Evolutionary conservation across 2,113 vertebrate genomes (phyloP).

Genomic region (Pitta sordida): DNA sequence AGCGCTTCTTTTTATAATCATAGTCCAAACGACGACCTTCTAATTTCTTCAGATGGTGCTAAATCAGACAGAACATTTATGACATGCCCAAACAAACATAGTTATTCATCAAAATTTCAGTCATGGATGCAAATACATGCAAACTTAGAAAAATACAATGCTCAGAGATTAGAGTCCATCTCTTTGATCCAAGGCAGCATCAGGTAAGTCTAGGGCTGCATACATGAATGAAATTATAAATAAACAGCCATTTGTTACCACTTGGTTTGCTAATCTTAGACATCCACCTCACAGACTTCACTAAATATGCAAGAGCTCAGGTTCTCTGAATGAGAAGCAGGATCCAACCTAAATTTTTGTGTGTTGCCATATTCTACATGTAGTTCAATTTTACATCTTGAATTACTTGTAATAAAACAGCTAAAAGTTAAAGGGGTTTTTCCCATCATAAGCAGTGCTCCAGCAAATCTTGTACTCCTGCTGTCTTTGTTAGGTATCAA

Average conservation of each 20-base stretch:
- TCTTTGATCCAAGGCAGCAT: not conserved
- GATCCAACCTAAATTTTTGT: not conserved
- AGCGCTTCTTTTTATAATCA: slow-evolving; percentile 93
- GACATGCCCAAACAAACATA: not conserved
- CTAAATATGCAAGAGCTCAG: not conserved
- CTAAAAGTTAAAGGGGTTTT: not conserved
- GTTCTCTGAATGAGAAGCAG: not conserved
- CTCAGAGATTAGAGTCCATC: not conserved
- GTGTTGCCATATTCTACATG: not conserved
- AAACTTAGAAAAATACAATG: not conserved
- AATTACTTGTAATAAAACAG: not conserved
- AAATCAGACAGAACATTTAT: not conserved
- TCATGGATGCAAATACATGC: not conserved
- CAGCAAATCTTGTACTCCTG: not conserved
- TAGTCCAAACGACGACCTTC: slow-evolving; percentile 94
- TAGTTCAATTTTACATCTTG: not conserved
- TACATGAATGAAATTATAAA: not conserved
- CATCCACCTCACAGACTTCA: not conserved
- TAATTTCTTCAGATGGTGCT: slow-evolving; percentile 94
- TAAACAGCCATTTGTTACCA: not conserved
- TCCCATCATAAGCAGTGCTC: not conserved
- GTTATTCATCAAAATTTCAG: not conserved
- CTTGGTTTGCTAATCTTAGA: not conserved
- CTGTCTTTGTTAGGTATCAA: not conserved
- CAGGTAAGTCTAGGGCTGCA: not conserved